Percentiles rank a stretch among this genome's conserved stretches.
Conservation (phyloP, 37 sponge, comb jelly and placozoan species). For the Beroe forskalii region DNA sequence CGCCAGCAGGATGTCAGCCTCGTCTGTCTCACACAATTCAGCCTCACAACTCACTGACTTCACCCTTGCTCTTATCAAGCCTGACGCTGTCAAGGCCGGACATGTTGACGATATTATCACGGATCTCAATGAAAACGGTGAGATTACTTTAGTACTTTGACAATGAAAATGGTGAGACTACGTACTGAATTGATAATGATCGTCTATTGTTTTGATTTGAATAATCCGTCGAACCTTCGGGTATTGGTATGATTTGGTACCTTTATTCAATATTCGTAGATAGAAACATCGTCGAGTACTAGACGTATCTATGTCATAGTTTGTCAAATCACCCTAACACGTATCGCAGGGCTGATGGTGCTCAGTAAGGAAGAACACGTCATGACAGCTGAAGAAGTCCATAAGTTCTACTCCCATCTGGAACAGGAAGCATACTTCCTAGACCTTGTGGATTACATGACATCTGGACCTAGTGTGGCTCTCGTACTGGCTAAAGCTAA, state of each 20-base stretch:
- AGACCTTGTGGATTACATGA: conserved; percentile 61
- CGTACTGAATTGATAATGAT: too few relatives aligned
- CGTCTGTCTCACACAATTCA: conserved; percentile 10
- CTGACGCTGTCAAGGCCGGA: conserved; percentile 54
- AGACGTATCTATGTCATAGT: too few relatives aligned
- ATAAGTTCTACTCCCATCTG: conserved; percentile 30
- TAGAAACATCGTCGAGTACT: too few relatives aligned
- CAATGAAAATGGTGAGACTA: too few relatives aligned
- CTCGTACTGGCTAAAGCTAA: conserved; percentile 47
- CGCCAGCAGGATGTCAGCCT: not conserved
- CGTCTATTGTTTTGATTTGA: too few relatives aligned
- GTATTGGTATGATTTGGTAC: too few relatives aligned
- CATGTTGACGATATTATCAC: conserved; percentile 6
- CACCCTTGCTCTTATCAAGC: conserved; percentile 48
- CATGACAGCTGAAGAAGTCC: conserved; percentile 58
- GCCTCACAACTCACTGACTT: conserved; percentile 52
- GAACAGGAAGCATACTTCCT: not conserved
- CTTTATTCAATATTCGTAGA: too few relatives aligned
- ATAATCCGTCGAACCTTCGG: too few relatives aligned
- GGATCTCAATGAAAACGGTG: conserved; percentile 40
- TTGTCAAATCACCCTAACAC: too few relatives aligned
- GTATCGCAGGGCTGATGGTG: conserved; percentile 48
- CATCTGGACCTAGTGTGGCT: conserved; percentile 40
- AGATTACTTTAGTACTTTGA: too few relatives aligned
- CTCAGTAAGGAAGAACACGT: not conserved